A percentile compares a stretch with the other conserved stretches of the same genome.
Evolutionary conservation across 1,140 invertebrate species (phyloP).

Genomic region (Hylaeus anthracinus): DNA sequence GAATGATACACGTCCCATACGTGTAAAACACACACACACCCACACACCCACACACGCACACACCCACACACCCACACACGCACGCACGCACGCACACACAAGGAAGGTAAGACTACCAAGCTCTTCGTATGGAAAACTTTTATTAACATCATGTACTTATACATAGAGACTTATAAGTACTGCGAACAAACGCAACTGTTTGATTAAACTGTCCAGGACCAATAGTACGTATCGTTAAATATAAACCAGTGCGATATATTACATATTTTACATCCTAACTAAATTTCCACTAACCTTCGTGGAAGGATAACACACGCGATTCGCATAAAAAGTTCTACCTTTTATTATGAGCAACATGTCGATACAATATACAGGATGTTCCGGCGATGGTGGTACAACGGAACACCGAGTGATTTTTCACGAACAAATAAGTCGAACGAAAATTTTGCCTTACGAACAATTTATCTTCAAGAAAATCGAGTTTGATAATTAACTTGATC

Average conservation of each 20-base stretch:
- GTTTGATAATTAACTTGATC: too few relatives aligned
- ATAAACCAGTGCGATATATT: slow-evolving; percentile 22
- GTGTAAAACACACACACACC: too few relatives aligned
- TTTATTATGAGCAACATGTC: background rate
- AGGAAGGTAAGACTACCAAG: too few relatives aligned
- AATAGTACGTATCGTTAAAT: slow-evolving; percentile 14
- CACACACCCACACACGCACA: too few relatives aligned
- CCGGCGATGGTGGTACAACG: too few relatives aligned
- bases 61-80: too few relatives aligned
- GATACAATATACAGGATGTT: background rate
- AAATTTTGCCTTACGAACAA: too few relatives aligned
- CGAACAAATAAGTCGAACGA: too few relatives aligned
- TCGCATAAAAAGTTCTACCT: background rate
- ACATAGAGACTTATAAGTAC: slow-evolving; percentile 36
- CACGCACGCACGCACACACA: too few relatives aligned
- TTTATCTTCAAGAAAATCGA: too few relatives aligned
- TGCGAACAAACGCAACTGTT: slow-evolving; percentile 15
- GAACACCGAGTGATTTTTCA: too few relatives aligned
- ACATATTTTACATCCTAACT: slow-evolving; percentile 20
- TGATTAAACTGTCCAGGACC: slow-evolving; percentile 12
- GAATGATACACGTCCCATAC: background rate
- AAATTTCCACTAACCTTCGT: slow-evolving; percentile 22
- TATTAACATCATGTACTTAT: slow-evolving; percentile 42
- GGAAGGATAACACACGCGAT: slow-evolving; percentile 19
- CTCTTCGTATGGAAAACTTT: slow-evolving; percentile 51